A percentile compares a stretch with the other conserved stretches of the same genome.
Conservation (phyloP, 2,797 vertebrate species). For the Rhinichthys osculus region DNA sequence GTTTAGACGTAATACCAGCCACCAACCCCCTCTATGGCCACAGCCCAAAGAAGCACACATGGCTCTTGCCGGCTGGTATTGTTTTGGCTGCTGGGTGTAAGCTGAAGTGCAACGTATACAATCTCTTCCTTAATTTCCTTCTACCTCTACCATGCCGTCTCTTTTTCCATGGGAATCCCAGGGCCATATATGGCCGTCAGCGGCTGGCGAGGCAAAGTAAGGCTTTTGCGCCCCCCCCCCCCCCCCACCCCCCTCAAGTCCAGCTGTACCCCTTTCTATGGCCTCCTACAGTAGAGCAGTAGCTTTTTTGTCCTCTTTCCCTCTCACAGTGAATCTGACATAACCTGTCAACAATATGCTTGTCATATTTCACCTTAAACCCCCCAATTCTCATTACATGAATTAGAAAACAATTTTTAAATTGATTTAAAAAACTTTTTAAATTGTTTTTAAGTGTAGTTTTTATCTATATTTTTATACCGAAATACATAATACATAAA, state of each 20-base stretch:
- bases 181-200: constrained; percentile 92
- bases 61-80: constrained; percentile 69
- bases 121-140: constrained; percentile 60
- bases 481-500: not conserved
- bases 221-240: constrained; percentile 27
- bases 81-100: constrained; percentile 70
- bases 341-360: not conserved
- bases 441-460: no score
- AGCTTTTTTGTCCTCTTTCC: constrained; percentile 67
- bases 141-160: constrained; percentile 68
- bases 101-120: constrained; percentile 69
- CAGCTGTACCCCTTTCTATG: constrained; percentile 71
- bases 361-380: not conserved
- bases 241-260: not conserved
- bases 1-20: constrained; percentile 7
- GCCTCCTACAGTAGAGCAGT: constrained; percentile 80
- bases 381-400: not conserved
- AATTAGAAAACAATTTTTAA: not conserved
- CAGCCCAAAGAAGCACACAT: constrained; percentile 66
- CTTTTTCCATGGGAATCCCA: constrained; percentile 92
- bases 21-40: constrained; percentile 48
- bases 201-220: constrained; percentile 64
- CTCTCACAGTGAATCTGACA: constrained; percentile 22
- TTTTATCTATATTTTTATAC: not conserved
- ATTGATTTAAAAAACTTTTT: no score